These are phyloP conservation scores for Plectropomus leopardus DNA, from an alignment of 2,113 vertebrate species.

Conservation along the genomic window DNA sequence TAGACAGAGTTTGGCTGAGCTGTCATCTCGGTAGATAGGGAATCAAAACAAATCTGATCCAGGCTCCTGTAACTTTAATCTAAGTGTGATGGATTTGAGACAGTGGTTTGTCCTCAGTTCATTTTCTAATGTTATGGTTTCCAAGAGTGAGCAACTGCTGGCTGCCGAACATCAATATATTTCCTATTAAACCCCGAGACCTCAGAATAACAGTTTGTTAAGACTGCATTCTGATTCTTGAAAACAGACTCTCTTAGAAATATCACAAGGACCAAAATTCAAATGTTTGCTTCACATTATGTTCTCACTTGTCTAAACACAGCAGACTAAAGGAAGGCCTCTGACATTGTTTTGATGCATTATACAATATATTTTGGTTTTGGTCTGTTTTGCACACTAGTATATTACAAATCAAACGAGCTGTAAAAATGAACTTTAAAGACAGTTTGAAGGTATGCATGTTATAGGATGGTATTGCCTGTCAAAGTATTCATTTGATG, in stretches of 20 bases:
- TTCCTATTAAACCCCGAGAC: neutral
- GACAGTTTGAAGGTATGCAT: no score
- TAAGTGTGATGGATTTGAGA: conserved; percentile 30
- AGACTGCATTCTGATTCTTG: neutral
- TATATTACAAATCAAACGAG: neutral
- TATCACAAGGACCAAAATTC: neutral
- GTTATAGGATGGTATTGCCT: neutral
- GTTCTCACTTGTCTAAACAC: neutral
- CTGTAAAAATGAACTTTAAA: neutral
- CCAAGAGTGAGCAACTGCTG: neutral
- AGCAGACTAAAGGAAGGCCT: neutral
- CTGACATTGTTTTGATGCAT: no score
- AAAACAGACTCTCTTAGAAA: neutral
- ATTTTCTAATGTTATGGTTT: conserved; percentile 2
- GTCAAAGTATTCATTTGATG: neutral
- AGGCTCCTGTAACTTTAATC: conserved; percentile 46
- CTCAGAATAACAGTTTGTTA: neutral
- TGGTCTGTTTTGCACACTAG: neutral
- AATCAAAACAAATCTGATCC: conserved; percentile 49
- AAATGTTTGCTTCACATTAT: neutral
- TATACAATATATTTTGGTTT: neutral
- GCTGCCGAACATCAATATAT: conserved; percentile 20
- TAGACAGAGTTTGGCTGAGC: conserved; percentile 38
- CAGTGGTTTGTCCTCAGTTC: conserved; percentile 3
- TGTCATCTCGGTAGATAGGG: conserved; percentile 35